Evolutionary conservation across 2,797 vertebrate genomes (phyloP).

Genomic region (Denticeps clupeoides): DNA sequence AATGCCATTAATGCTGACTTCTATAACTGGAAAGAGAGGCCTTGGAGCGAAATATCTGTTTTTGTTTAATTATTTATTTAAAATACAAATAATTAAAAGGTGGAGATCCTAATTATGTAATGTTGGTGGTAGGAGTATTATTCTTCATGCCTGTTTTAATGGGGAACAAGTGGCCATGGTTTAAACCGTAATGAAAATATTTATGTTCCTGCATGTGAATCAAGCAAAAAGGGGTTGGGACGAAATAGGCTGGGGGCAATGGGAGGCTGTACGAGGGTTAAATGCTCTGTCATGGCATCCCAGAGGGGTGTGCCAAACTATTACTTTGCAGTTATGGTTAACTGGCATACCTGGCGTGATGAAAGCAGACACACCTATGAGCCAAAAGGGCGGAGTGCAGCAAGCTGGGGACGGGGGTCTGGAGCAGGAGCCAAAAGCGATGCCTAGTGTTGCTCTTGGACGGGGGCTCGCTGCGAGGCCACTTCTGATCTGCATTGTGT

Average conservation of each 20-base stretch:
- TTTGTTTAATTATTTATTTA: conserved; percentile 19
- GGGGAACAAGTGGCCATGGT: conserved; percentile 6
- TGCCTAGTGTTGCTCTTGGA: conserved; percentile 19
- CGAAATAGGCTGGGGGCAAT: too few species aligned
- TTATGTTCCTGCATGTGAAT: conserved; percentile 13
- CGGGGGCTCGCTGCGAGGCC: background rate
- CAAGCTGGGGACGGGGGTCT: background rate
- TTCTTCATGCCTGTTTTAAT: conserved; percentile 9
- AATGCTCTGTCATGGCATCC: background rate
- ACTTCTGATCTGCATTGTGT: conserved; percentile 5
- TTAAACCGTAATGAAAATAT: conserved; percentile 16
- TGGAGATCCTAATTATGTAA: conserved; percentile 8
- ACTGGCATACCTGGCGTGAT: conserved; percentile 1
- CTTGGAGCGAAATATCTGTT: background rate
- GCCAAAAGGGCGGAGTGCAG: background rate
- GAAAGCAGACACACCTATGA: background rate
- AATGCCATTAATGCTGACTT: too few species aligned
- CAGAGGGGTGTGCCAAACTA: conserved; percentile 10
- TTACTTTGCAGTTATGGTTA: conserved; percentile 1
- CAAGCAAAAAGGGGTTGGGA: background rate
- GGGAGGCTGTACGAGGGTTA: background rate
- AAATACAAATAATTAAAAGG: conserved; percentile 18
- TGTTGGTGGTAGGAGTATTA: conserved; percentile 4
- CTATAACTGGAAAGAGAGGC: background rate
- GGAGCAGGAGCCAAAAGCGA: conserved; percentile 13